Percentiles rank a stretch among this genome's conserved stretches.
These are phyloP conservation scores for Pempheris klunzingeri DNA, from an alignment of 2,797 vertebrate genomes.

Conservation along the genomic window DNA sequence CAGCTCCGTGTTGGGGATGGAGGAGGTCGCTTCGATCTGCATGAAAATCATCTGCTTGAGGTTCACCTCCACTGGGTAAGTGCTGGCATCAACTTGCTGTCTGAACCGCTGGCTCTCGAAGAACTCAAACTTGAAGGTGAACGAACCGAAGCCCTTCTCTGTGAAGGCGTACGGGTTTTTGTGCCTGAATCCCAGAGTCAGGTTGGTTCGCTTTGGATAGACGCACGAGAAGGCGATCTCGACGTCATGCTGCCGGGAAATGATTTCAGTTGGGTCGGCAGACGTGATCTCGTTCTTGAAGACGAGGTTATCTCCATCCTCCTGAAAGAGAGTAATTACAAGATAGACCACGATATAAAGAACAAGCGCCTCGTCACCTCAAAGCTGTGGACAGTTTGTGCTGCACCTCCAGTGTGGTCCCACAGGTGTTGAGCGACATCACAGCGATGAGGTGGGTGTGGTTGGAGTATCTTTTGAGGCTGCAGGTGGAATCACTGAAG, in stretches of 20 bases:
- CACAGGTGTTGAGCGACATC: slow-evolving; percentile 65
- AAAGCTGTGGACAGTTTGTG: slow-evolving; percentile 2
- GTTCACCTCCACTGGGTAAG: slow-evolving; percentile 67
- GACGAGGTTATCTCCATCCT: slow-evolving; percentile 53
- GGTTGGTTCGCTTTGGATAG: slow-evolving; percentile 55
- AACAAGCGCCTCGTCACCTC: no score
- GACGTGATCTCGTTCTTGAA: slow-evolving; percentile 69
- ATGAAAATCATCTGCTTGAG: slow-evolving; percentile 71
- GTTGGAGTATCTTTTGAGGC: slow-evolving; percentile 54
- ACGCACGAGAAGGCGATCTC: slow-evolving; percentile 62
- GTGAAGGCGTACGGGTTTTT: slow-evolving; percentile 52
- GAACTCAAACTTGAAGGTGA: slow-evolving; percentile 74
- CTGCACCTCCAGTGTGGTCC: slow-evolving; percentile 65
- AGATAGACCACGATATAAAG: no score
- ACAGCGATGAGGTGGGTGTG: slow-evolving; percentile 61
- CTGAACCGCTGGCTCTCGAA: slow-evolving; percentile 50
- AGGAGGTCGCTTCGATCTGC: slow-evolving; percentile 63
- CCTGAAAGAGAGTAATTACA: slow-evolving; percentile 46
- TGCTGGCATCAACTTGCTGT: slow-evolving; percentile 3
- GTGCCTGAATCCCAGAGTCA: slow-evolving; percentile 62
- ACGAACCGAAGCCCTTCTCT: slow-evolving; percentile 67
- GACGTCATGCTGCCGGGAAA: slow-evolving; percentile 52
- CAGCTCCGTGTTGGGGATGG: slow-evolving; percentile 63
- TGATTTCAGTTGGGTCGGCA: slow-evolving; percentile 29
- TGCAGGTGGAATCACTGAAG: slow-evolving; percentile 46